Percentiles rank a stretch among this genome's conserved stretches.
Evolutionary conservation across 2,888 invertebrate species (phyloP).

Genomic region (Xanthia icteritia): DNA sequence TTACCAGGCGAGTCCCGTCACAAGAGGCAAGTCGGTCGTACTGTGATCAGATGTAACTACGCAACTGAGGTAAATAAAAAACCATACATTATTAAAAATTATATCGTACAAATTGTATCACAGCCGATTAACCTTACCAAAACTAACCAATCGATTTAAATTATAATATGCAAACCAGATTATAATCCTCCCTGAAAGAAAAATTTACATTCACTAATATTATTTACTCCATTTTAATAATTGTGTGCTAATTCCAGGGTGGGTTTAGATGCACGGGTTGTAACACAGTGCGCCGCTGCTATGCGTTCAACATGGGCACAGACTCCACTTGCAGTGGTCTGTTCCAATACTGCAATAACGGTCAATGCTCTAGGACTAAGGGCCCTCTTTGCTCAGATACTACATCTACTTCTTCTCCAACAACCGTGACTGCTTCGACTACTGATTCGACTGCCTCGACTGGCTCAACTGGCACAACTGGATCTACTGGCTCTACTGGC

Average conservation of each 20-base stretch:
- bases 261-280: slow-evolving; percentile 71
- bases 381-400: slow-evolving; percentile 71
- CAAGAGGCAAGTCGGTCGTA: slow-evolving; percentile 34
- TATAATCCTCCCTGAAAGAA: neutral
- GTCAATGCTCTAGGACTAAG: slow-evolving; percentile 76
- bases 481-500: neutral
- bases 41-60: slow-evolving; percentile 62
- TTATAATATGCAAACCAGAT: neutral
- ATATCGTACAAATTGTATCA: neutral
- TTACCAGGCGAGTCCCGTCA: slow-evolving; percentile 24
- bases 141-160: neutral
- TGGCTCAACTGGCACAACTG: neutral
- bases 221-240: neutral
- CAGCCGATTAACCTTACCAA: neutral
- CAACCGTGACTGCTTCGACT: slow-evolving; percentile 35
- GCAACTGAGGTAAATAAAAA: slow-evolving; percentile 51
- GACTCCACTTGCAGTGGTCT: slow-evolving; percentile 72
- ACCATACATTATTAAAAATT: neutral
- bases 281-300: slow-evolving; percentile 71
- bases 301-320: slow-evolving; percentile 70
- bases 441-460: slow-evolving; percentile 1
- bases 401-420: slow-evolving; percentile 42
- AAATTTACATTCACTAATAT: neutral
- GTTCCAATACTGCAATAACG: slow-evolving; percentile 76
- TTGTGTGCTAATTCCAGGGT: slow-evolving; percentile 50